These are phyloP conservation scores for Eulemur rubriventer DNA, from an alignment of 2,797 vertebrate genomes.

Conservation along the genomic window DNA sequence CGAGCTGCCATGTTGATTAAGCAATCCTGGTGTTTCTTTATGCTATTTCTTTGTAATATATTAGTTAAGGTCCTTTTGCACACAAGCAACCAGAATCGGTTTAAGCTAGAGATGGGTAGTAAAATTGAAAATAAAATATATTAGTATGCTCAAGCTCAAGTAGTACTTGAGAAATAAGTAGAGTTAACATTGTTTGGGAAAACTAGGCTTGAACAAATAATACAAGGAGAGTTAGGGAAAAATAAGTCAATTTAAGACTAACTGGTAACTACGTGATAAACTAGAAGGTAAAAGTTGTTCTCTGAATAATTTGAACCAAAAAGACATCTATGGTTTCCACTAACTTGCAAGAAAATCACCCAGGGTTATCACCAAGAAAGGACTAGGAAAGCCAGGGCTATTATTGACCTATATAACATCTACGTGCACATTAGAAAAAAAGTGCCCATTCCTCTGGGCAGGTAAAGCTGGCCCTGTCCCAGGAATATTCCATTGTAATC, in stretches of 20 bases:
- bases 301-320: slow-evolving; percentile 3
- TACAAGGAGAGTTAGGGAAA: not conserved
- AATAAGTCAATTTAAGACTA: not conserved
- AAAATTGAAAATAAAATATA: not conserved
- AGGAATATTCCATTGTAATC: not conserved
- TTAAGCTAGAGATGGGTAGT: not conserved
- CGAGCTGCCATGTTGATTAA: slow-evolving; percentile 60
- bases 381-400: not conserved
- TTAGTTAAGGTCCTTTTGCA: not conserved
- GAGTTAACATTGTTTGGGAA: not conserved
- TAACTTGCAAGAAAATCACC: slow-evolving; percentile 7
- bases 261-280: not conserved
- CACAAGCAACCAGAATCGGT: not conserved
- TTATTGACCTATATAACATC: not conserved
- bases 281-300: not conserved
- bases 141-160: not conserved
- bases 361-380: not conserved
- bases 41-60: slow-evolving; percentile 18
- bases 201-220: not conserved
- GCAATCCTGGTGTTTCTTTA: slow-evolving; percentile 36
- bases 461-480: not conserved
- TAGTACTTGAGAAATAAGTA: not conserved
- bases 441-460: not conserved
- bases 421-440: not conserved
- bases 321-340: not conserved